phyloP scores from a whole-genome alignment of 2,113 vertebrate species.

The Colius striatus region DNA sequence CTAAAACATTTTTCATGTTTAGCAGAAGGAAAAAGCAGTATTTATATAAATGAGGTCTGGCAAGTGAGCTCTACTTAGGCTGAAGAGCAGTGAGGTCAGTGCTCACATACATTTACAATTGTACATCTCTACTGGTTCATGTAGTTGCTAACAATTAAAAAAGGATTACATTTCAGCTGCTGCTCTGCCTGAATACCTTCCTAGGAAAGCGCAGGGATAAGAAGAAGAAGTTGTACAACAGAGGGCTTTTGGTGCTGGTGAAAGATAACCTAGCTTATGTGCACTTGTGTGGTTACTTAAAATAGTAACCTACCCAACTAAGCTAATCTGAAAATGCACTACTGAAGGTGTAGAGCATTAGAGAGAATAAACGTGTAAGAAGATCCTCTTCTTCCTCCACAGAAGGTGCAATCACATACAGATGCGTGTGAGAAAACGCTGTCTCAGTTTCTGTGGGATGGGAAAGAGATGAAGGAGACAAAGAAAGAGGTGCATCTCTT shows the following conservation, averaged over 20 bases:
- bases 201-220: background rate
- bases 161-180: conserved; percentile 8
- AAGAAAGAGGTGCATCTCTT: background rate
- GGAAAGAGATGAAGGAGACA: background rate
- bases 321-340: background rate
- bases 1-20: background rate
- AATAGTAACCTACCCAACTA: background rate
- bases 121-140: background rate
- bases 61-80: background rate
- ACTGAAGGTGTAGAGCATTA: background rate
- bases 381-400: background rate
- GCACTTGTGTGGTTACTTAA: background rate
- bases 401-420: background rate
- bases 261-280: background rate
- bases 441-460: background rate
- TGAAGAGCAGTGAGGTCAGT: conserved; percentile 35
- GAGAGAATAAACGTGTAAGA: background rate
- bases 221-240: conserved; percentile 17
- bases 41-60: background rate
- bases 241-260: background rate
- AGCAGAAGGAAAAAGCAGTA: background rate
- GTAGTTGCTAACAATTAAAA: conserved; percentile 8
- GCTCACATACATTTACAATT: background rate
- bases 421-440: background rate
- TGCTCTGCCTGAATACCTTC: background rate